Base-by-base conservation (phyloP, 2,113 vertebrate genomes). In the Oncorhynchus mykiss region DNA sequence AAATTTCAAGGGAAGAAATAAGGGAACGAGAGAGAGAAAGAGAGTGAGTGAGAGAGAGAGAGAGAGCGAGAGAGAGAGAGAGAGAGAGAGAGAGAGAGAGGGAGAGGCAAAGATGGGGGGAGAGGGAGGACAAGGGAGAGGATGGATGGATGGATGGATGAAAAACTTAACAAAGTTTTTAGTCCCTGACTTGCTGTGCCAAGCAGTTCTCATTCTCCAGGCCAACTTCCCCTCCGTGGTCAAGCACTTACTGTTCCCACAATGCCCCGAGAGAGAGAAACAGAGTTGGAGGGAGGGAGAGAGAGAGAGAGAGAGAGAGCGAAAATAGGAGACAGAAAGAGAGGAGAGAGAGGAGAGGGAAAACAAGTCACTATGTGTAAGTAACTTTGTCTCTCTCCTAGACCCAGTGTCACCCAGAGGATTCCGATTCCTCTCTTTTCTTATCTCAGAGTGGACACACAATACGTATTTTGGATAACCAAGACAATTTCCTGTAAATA, bases 1-100 rank as follows among this genome's bases (percentile, higher is more conserved):
- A 92, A 92, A 93, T 93, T 93, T 93, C 89, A 92, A 93, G 91
- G 85, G 84, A 88, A 84, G 83, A 88, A 91, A 89, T 82, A 80
- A 82, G 65, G 64, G 39, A 20, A 29, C 20, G 22, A 57, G 54
- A 27, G 49, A 29, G 27, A 51, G 29, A 67, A 39, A 39, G 34
- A 39, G 34, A 39, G 31, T 7, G 34, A 39, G 34, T 2, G 34
- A 8, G 31, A 5, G 31, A 31, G 31, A 31, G 7, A 8, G 39
- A 9, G 34, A 2, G 71, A 24, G 71, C 48, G 67, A 27, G 31
- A 6, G 27, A 9, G 39, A 39, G 39, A 2, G 71, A 12, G 71
- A 49, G 67, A 27, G 71, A 57, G 67, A 31, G 7, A 8, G 39
- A 9, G 34, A 9, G 39, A 39, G 39, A 2, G 71, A 12, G 71